Percentiles rank a stretch among this genome's conserved stretches.
Evolutionary conservation across 2,888 invertebrate genomes (phyloP).

Genomic region (Fabriciana adippe): DNA sequence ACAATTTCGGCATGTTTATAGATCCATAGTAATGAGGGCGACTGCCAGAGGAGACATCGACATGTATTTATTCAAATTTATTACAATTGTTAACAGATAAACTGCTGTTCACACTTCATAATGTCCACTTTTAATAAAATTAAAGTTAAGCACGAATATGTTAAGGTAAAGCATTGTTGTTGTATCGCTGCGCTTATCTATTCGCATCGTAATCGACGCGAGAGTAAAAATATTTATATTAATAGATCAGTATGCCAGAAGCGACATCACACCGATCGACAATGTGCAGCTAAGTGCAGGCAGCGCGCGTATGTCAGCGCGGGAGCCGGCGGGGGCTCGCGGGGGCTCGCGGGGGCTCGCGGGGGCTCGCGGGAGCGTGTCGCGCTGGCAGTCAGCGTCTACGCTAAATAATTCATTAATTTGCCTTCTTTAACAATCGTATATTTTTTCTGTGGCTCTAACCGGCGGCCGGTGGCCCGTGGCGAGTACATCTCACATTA

Average conservation of each 20-base stretch:
- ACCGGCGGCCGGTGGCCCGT: slow-evolving; percentile 36
- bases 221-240: slow-evolving; percentile 12
- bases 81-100: slow-evolving; percentile 60
- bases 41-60: slow-evolving; percentile 54
- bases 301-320: too few species aligned
- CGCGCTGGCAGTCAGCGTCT: slow-evolving; percentile 37
- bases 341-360: neutral
- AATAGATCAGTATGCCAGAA: neutral
- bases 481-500: slow-evolving; percentile 42
- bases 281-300: neutral
- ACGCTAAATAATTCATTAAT: slow-evolving; percentile 63
- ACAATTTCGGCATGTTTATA: slow-evolving; percentile 46
- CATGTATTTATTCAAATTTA: slow-evolving; percentile 72
- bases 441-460: slow-evolving; percentile 35
- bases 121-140: slow-evolving; percentile 33
- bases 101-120: slow-evolving; percentile 53
- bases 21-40: slow-evolving; percentile 65
- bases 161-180: slow-evolving; percentile 16
- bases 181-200: neutral
- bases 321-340: neutral
- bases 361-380: neutral
- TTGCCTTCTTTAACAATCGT: slow-evolving; percentile 49
- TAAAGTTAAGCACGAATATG: slow-evolving; percentile 21
- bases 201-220: neutral
- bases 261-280: neutral